phyloP scores from a whole-genome alignment of 2,888 invertebrate species.

The Himalopsyche kuldschensis region DNA sequence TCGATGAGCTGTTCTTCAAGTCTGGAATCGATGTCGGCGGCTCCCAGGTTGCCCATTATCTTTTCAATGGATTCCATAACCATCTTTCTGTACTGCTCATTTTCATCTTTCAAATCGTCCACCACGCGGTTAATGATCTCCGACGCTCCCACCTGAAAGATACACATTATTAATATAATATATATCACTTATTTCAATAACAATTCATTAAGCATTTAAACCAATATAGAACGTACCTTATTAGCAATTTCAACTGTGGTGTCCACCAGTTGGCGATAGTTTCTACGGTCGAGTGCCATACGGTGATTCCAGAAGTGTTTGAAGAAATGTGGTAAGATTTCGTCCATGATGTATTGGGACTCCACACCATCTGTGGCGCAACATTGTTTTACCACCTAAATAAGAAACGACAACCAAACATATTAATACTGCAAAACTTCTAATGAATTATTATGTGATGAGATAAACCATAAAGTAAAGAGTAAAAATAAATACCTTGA shows the following conservation, averaged over 20 bases:
- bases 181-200: no score
- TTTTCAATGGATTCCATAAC: constrained; percentile 99
- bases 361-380: constrained; percentile 99
- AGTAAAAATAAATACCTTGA: constrained; percentile 68
- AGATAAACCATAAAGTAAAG: no score
- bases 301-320: constrained; percentile 99
- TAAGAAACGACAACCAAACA: background rate
- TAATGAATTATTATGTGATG: background rate
- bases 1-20: constrained; percentile 99
- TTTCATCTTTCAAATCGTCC: constrained; percentile 98
- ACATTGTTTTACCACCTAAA: constrained; percentile 96
- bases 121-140: constrained; percentile 99
- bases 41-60: constrained; percentile 95
- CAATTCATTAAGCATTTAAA: background rate
- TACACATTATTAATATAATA: no score
- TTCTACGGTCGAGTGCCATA: constrained; percentile 97
- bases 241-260: constrained; percentile 99
- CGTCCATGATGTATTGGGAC: constrained; percentile 98
- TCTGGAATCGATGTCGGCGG: constrained; percentile 96
- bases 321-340: constrained; percentile 97
- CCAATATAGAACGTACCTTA: constrained; percentile 60
- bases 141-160: constrained; percentile 82
- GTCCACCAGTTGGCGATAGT: constrained; percentile 97
- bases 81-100: constrained; percentile 99
- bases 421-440: no score